These are phyloP conservation scores for Catamblyrhynchus diadema DNA, from an alignment of 2,797 vertebrate species.

Conservation along the genomic window DNA sequence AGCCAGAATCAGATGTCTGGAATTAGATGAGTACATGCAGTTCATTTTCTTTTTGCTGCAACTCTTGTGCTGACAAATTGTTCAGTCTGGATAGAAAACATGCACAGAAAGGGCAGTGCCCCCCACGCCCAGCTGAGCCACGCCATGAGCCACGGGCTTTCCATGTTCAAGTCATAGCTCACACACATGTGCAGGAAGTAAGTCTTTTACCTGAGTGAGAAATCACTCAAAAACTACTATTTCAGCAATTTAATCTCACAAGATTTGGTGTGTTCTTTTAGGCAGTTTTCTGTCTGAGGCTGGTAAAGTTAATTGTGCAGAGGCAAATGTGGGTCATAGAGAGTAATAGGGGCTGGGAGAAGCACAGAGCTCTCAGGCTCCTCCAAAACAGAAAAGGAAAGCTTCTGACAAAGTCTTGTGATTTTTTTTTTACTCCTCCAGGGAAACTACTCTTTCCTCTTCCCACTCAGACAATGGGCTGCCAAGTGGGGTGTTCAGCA, in stretches of 20 bases:
- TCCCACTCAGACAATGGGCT: slow-evolving; percentile 60
- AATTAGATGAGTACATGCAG: neutral
- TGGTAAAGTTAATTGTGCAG: neutral
- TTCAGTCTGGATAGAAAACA: neutral
- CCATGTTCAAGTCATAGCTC: neutral
- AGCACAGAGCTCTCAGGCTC: rapidly evolving
- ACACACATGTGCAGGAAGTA: neutral
- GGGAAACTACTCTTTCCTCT: slow-evolving; percentile 63
- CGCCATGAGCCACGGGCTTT: neutral
- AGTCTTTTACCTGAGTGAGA: neutral
- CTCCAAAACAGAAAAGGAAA: neutral
- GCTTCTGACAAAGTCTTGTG: neutral
- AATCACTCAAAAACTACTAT: neutral
- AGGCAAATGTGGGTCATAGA: neutral
- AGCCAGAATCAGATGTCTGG: neutral
- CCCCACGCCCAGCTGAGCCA: neutral
- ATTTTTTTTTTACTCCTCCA: neutral
- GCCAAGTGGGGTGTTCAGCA: slow-evolving; percentile 60
- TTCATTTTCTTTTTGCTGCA: neutral
- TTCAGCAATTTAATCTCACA: neutral
- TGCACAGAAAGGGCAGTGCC: neutral
- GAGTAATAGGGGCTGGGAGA: neutral
- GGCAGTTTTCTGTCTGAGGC: neutral
- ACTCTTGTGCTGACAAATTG: neutral
- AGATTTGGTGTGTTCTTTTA: neutral